Evolutionary conservation across 2,797 vertebrate genomes (phyloP), one percentile per base, ranked within the genome.

Genomic region (Smutsia temminckii): DNA sequence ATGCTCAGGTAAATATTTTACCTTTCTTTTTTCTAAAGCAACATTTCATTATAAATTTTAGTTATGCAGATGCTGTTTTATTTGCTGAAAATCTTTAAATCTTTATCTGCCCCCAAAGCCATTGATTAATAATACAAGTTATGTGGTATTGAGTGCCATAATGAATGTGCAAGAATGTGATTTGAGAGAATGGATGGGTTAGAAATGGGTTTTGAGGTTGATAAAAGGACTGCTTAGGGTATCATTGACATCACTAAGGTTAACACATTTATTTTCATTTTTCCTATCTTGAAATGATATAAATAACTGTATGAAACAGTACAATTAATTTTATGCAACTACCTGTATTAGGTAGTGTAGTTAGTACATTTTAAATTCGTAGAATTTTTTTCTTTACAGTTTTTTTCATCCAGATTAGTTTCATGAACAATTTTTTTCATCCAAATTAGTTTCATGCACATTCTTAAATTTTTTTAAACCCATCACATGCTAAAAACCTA

Each of bases 1-100:
- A 55, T 87, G 20, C 72, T 66, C 96, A 97, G 59, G 97, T 96
- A 96, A 93, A 74, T 63, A 74, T 74, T 87, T 71, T 68, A 55
- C 23, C 9, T 80, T 89, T 78, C 51, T 92, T 14, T 85, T 77
- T 90, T 86, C 61, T 88, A 80, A 25, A 84, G 40, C 49, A 92
- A 11, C n/a, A 17, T 64, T 91, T 80, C 85, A 40, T 46, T 91
- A 23, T 40, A 66, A 18, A 72, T 71, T 85, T 91, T 85, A 61
- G 25, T 87, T 94, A 61, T 46, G 25, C 64, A 69, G 11, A 34
- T 89, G 25, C 63, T 89, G 25, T 23, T 63, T 89, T 92, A 53
- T 74, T 37, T 8, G 46, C 69, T 92, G 46, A 95, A 75, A 92
- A 40, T 61, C 32, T 59, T 59, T 72, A 75, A 95, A 49, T 93